phyloP scores from a whole-genome alignment of 2,797 vertebrate species.

The Enteromius fasciolatus region DNA sequence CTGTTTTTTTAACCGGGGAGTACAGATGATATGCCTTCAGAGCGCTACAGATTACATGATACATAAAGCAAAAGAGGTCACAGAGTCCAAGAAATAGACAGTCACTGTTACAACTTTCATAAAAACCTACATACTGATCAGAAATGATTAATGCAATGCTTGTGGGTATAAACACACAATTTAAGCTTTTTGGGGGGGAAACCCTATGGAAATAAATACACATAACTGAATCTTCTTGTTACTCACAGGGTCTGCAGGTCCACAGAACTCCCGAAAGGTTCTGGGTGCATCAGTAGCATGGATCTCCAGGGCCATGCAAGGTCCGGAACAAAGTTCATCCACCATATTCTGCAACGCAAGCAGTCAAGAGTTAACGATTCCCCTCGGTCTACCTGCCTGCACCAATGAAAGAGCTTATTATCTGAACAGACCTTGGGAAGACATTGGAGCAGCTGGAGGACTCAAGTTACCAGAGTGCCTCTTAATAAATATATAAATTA shows the following conservation, averaged over 20 bases:
- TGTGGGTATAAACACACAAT: not conserved
- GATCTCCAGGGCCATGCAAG: conserved; percentile 91
- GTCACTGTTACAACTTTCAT: not conserved
- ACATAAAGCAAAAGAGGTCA: conserved; percentile 27
- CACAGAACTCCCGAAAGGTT: conserved; percentile 91
- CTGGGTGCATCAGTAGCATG: conserved; percentile 75
- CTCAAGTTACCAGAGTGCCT: conserved; percentile 56
- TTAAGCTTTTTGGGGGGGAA: too few species aligned
- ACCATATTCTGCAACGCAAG: conserved; percentile 84
- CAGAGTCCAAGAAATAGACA: conserved; percentile 15
- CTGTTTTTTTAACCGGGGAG: conserved; percentile 37
- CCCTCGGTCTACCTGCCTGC: conserved; percentile 29
- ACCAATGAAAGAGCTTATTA: conserved; percentile 61
- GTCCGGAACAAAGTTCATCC: conserved; percentile 88
- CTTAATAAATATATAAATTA: conserved; percentile 55
- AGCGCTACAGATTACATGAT: conserved; percentile 17
- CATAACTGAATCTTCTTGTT: not conserved
- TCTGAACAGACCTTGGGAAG: conserved; percentile 57
- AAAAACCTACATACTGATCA: not conserved
- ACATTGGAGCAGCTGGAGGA: conserved; percentile 52
- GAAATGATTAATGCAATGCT: not conserved
- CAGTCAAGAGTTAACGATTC: conserved; percentile 52
- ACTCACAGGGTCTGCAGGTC: conserved; percentile 95
- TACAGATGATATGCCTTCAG: conserved; percentile 30
- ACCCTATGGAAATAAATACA: not conserved